Percentiles rank a stretch among this genome's conserved stretches.
These are phyloP conservation scores for Phyllotis vaccarum DNA, from an alignment of 2,797 vertebrate species.

Conservation along the genomic window DNA sequence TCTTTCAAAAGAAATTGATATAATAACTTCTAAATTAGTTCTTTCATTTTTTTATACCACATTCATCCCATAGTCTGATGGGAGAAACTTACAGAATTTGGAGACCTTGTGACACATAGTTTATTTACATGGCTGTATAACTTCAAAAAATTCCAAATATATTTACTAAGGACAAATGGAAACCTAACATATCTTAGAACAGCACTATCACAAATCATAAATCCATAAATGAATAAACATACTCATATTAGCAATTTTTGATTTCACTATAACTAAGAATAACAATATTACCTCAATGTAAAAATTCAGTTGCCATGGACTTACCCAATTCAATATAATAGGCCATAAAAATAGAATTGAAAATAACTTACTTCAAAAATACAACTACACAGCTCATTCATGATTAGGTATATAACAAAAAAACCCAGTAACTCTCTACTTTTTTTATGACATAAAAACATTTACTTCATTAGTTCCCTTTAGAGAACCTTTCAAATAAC, in stretches of 20 bases:
- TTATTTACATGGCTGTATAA: conserved; percentile 40
- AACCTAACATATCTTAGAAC: conserved; percentile 12
- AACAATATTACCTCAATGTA: conserved; percentile 3
- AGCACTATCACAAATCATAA: background rate
- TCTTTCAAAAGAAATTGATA: conserved; percentile 45
- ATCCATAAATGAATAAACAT: background rate
- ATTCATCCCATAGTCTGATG: background rate
- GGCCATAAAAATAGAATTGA: background rate
- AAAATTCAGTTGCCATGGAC: background rate
- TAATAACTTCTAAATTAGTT: conserved; percentile 54
- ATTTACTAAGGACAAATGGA: conserved; percentile 19
- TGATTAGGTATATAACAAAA: conserved; percentile 2
- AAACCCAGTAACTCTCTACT: background rate
- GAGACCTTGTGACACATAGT: conserved; percentile 4
- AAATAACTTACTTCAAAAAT: conserved; percentile 43
- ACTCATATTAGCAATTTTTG: background rate
- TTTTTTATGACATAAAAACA: conserved; percentile 15
- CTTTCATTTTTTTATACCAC: conserved; percentile 13
- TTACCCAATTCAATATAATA: background rate
- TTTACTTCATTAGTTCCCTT: conserved; percentile 47
- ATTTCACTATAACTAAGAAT: conserved; percentile 17
- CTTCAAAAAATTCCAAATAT: conserved; percentile 48
- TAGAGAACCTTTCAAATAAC: conserved; percentile 41
- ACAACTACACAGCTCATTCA: background rate
- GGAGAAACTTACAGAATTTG: conserved; percentile 52